Conservation (phyloP, 1,140 invertebrate species). For the Cydia strobilella region DNA sequence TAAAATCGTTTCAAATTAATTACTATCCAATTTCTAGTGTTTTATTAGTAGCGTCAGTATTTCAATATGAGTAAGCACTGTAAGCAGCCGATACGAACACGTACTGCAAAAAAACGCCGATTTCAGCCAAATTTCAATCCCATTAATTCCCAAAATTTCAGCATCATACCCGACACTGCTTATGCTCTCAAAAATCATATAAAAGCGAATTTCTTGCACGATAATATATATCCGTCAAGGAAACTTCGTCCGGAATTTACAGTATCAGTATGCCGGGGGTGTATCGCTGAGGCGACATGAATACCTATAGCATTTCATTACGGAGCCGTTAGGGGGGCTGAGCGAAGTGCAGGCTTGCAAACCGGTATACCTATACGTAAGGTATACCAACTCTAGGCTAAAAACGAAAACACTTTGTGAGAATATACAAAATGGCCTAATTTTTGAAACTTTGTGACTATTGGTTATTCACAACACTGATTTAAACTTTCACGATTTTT, state of each 20-base stretch:
- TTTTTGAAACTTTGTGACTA: background rate
- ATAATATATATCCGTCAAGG: conserved; percentile 14
- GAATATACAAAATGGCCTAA: background rate
- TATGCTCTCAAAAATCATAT: conserved; percentile 13
- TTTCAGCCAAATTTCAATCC: no score
- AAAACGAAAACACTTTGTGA: background rate
- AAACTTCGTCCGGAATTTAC: conserved; percentile 41
- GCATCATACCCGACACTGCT: background rate
- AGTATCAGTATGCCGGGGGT: conserved; percentile 61
- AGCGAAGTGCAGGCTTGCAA: background rate
- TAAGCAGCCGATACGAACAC: no score
- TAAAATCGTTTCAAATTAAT: no score
- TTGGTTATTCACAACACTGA: no score
- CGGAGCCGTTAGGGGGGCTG: conserved; percentile 39
- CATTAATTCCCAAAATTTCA: background rate
- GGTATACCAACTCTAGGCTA: background rate
- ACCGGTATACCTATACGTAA: background rate
- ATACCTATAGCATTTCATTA: conserved; percentile 63
- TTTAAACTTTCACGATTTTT: no score
- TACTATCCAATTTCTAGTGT: no score
- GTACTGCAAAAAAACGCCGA: no score
- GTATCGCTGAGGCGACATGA: conserved; percentile 51
- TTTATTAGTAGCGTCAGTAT: no score
- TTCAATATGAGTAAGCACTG: no score
- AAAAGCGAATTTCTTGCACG: background rate